phyloP scores from a whole-genome alignment of 2,113 vertebrate species.

The Caracal caracal region DNA sequence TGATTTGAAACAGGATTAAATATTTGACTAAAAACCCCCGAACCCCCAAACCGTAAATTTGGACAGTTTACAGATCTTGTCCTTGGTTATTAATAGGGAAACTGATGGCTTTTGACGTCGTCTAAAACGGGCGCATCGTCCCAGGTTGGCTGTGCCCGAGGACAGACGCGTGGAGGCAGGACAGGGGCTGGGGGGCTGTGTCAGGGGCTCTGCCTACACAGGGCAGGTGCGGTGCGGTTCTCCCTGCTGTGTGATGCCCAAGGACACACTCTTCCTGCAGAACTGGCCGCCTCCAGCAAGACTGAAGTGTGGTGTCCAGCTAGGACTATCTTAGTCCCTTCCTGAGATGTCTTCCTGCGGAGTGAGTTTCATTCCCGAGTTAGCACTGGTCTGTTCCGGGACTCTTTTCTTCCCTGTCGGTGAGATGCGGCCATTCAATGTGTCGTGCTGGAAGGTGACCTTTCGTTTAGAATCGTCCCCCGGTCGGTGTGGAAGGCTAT shows the following conservation, averaged over 20 bases:
- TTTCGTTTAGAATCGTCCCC: not conserved
- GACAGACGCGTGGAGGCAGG: accelerated
- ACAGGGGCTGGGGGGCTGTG: accelerated
- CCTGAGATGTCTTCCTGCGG: accelerated
- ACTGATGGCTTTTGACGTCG: accelerated
- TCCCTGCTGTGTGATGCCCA: accelerated
- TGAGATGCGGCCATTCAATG: not conserved
- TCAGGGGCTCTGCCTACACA: not conserved
- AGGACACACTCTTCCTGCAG: accelerated
- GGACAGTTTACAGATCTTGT: accelerated
- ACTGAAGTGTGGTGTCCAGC: accelerated
- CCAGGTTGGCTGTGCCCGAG: accelerated
- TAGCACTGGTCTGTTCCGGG: not conserved
- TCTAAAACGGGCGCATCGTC: accelerated
- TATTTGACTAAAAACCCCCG: not conserved
- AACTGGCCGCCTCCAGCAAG: accelerated
- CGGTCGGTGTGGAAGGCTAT: not conserved
- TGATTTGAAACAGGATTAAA: not conserved
- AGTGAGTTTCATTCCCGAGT: not conserved
- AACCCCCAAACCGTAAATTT: not conserved
- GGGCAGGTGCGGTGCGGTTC: accelerated
- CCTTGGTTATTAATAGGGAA: too few relatives aligned
- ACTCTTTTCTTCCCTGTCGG: not conserved
- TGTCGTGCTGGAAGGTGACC: not conserved
- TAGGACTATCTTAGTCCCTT: accelerated